Evolutionary conservation across 1,140 invertebrate genomes (phyloP).

Genomic region (Coenobita brevimanus): DNA sequence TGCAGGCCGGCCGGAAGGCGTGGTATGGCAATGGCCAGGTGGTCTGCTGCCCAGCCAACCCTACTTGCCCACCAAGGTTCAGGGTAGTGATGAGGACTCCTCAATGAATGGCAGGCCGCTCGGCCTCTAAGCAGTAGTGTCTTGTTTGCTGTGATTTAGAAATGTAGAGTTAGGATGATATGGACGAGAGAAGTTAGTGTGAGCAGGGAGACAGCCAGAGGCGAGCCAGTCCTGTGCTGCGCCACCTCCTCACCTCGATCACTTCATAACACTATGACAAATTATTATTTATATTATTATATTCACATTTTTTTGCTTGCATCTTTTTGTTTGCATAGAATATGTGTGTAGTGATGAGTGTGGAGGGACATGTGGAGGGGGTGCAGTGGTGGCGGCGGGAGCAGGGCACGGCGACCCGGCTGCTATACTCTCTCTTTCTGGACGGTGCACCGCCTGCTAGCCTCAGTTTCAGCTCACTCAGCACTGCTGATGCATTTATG

Average conservation of each 20-base stretch:
- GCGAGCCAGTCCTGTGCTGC: constrained; percentile 18
- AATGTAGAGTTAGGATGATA: constrained; percentile 45
- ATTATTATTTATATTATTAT: constrained; percentile 33
- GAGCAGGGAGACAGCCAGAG: constrained; percentile 3
- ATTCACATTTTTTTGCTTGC: constrained; percentile 25
- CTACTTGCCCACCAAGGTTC: not conserved
- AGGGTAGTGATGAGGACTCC: constrained; percentile 31
- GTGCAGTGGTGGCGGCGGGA: constrained; percentile 4
- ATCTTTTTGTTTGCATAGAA: constrained; percentile 22
- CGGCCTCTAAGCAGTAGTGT: constrained; percentile 62
- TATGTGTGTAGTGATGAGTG: constrained; percentile 36
- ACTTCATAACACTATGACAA: constrained; percentile 28
- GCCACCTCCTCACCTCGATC: not conserved
- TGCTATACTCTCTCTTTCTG: constrained; percentile 5
- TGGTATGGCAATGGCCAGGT: too few relatives aligned
- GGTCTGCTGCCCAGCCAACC: too few relatives aligned
- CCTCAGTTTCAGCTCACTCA: constrained; percentile 60
- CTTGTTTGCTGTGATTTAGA: constrained; percentile 67
- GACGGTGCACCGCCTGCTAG: constrained; percentile 42
- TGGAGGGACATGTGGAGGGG: constrained; percentile 28
- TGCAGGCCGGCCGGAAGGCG: too few relatives aligned
- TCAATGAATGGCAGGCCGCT: constrained; percentile 21
- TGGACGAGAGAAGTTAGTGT: constrained; percentile 24
- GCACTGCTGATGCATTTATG: constrained; percentile 64
- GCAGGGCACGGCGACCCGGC: not conserved